Base-by-base conservation (phyloP, 2,888 invertebrate genomes). In the Sinotaia quadrata region DNA sequence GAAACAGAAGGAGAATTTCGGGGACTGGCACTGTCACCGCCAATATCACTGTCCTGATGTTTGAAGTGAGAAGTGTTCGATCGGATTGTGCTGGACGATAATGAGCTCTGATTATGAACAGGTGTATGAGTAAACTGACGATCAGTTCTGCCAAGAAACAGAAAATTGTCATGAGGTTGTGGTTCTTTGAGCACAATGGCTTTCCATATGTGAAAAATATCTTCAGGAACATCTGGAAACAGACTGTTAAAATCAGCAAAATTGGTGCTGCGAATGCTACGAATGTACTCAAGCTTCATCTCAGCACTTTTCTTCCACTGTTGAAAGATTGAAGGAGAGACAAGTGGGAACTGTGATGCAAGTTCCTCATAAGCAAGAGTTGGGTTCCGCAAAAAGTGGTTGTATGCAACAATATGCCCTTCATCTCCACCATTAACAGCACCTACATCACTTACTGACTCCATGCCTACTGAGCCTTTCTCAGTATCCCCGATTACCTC, bases 151-250 rank as follows among this genome's bases (percentile, higher is more conserved):
- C 47, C 47, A 18, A 47, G 47, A 47, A 47, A 47, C 18, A 47
- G 8, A 18, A 47, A 47, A 18, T 47, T 47, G 24, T 47, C 47
- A 2, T n/a, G 21, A 47, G 18, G 44, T n/a, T 10, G n/a, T 1
- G 10, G 24, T 33, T 58, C 49, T 4, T 27, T 56, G 33, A 65
- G 51, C 4, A 47, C 49, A 24, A 18, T 34, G 18, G 59, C 44
- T 37, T 71, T 70, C 70, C 68, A 66, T 21, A 54, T 66, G 21
- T 62, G 29, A 47, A 73, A 73, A 33, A 71, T 52, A 29, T 73
- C 70, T 31, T 70, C 59, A 0, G 52, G 37, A 27, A 73, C 61
- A 61, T 73, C 71, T 27, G 72, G 68, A 24, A 57, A 72, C 4
- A 68, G 47, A 21, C 56, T 61, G 41, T 56, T 44, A 36, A 72